phyloP scores from a whole-genome alignment of 2,113 vertebrate genomes.

The Taurulus bubalis region DNA sequence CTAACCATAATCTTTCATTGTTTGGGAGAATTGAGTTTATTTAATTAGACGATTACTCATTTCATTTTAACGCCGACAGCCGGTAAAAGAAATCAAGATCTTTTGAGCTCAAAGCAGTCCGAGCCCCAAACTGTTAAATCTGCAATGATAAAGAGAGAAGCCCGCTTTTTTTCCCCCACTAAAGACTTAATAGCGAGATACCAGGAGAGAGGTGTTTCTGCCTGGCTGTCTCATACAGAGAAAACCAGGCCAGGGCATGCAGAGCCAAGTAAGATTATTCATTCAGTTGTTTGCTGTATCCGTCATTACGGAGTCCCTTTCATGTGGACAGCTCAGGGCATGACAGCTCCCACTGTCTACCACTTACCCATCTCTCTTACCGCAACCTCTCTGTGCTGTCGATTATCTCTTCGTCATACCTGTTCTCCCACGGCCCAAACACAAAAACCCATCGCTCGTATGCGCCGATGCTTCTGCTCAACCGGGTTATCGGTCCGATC shows the following conservation, averaged over 20 bases:
- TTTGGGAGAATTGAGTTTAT: not conserved
- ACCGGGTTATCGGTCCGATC: constrained; percentile 11
- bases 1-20: not conserved
- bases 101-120: not conserved
- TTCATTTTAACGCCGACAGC: not conserved
- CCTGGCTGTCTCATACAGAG: not conserved
- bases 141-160: not conserved
- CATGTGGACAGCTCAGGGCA: constrained; percentile 37
- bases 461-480: constrained; percentile 3
- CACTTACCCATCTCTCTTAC: constrained; percentile 2
- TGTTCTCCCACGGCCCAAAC: constrained; percentile 2
- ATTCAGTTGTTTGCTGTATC: constrained; percentile 32
- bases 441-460: not conserved
- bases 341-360: constrained; percentile 27
- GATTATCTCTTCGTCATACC: not conserved
- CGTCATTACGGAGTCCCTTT: constrained; percentile 54
- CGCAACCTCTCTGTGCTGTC: not conserved
- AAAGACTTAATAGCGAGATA: not conserved
- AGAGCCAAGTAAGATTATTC: not conserved
- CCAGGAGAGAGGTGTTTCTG: not conserved
- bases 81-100: not conserved
- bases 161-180: not conserved
- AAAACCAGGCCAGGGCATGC: not conserved
- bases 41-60: not conserved
- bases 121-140: not conserved